phyloP scores from a whole-genome alignment of 2,888 invertebrate genomes.

The Odontothrips loti region DNA sequence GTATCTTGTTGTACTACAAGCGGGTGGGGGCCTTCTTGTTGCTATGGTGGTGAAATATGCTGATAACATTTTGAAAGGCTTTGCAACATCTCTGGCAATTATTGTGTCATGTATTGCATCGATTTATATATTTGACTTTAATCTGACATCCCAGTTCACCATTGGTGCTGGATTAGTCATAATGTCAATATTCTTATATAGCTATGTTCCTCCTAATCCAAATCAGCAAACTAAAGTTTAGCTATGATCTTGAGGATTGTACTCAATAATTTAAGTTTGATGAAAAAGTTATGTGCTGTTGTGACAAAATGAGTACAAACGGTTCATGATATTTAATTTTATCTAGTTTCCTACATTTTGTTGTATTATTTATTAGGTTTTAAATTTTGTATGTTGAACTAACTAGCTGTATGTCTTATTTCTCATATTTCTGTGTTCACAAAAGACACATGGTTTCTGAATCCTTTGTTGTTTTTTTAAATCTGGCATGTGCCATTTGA shows the following conservation, averaged over 20 bases:
- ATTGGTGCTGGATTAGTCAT: conserved; percentile 85
- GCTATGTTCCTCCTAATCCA: conserved; percentile 10
- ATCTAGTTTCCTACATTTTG: too few species aligned
- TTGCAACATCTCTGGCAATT: conserved; percentile 96
- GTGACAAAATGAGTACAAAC: background rate
- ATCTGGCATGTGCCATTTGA: too few species aligned
- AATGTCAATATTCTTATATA: conserved; percentile 87
- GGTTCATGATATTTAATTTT: background rate
- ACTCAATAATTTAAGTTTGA: background rate
- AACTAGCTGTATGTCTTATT: too few species aligned
- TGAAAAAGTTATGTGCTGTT: background rate
- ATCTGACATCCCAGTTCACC: conserved; percentile 79
- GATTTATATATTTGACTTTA: conserved; percentile 86
- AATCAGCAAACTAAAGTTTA: conserved; percentile 13
- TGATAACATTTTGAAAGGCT: conserved; percentile 97
- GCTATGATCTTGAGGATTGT: background rate
- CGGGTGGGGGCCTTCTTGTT: conserved; percentile 92
- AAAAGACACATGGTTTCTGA: too few species aligned
- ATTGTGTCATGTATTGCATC: conserved; percentile 92
- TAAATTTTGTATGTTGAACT: too few species aligned
- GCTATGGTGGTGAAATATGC: conserved; percentile 99
- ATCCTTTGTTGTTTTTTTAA: too few species aligned
- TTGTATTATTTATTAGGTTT: too few species aligned
- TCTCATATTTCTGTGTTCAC: too few species aligned
- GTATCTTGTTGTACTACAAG: conserved; percentile 87